Evolutionary conservation across 2,113 vertebrate species (phyloP), one percentile per base, ranked within the genome.

Genomic region (Dasyornis broadbenti): DNA sequence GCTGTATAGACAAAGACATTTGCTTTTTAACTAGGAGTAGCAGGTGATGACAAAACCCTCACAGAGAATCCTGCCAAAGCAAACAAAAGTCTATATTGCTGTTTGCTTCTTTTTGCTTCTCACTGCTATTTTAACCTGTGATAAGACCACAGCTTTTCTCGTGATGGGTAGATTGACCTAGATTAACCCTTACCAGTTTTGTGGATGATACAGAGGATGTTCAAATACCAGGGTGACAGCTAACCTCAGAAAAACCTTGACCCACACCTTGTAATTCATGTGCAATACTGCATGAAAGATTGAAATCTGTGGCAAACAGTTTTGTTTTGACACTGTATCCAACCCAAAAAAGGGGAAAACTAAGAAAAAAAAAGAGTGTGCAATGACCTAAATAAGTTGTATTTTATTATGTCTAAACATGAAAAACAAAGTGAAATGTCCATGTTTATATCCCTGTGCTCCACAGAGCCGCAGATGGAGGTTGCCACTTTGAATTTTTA

Each of bases 341-440:
- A 40, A 77, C 31, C 71, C 28, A 53, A 69, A 68, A 73, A 92
- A 78, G 9, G 9, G 3, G 66, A 82, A 91, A 52, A 13, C 33
- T 24, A 70, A 14, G 35, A 15, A 39, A 60, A 54, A 89, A 49
- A 24, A 69, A 65, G 18, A 63, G 50, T n/a, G 19, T 73, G 30
- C 65, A 81, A 42, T 94, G 93, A 95, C 92, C 95, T 92, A 95
- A 96, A 95, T 95, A 95, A 94, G 53, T 39, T 95, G 33, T 63
- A 87, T 92, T 95, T 95, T 89, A 77, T 86, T 39, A n/a, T 61
- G 56, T 45, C 94, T 93, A 89, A 92, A 96, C 73, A 75, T 52
- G 20, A 72, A 94, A 92, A 94, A 39, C 27, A 71, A 90, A 96
- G 44, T 66, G 59, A 54, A 89, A 61, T 33, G 40, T 93, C 91